A percentile compares a stretch with the other conserved stretches of the same genome.
These are phyloP conservation scores for Acleris laterana DNA, from an alignment of 2,888 invertebrate genomes.

Conservation along the genomic window DNA sequence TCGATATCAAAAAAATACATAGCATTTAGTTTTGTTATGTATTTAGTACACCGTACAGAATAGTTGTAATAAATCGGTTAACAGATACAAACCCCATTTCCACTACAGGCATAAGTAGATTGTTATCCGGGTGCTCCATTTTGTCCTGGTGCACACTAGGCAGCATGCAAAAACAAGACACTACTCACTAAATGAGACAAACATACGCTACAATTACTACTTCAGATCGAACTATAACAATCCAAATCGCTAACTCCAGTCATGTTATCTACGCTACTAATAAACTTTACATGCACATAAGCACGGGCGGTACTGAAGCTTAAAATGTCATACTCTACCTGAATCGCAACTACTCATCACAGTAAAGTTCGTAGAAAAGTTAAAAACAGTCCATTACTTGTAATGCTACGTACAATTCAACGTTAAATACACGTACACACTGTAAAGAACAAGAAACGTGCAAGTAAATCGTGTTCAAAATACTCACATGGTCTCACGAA, in stretches of 20 bases:
- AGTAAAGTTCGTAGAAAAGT: too few species aligned
- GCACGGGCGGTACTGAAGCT: conserved; percentile 50
- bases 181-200: conserved; percentile 65
- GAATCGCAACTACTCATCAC: not conserved
- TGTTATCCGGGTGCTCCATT: conserved; percentile 66
- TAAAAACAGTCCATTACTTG: too few species aligned
- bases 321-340: conserved; percentile 24
- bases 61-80: conserved; percentile 4
- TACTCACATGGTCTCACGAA: conserved; percentile 66
- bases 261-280: conserved; percentile 10
- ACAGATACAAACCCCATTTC: conserved; percentile 77
- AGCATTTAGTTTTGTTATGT: too few species aligned
- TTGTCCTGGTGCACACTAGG: conserved; percentile 65
- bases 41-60: too few species aligned
- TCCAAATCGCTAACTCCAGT: conserved; percentile 31
- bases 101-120: conserved; percentile 66
- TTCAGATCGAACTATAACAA: conserved; percentile 10
- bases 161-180: conserved; percentile 80
- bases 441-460: conserved; percentile 17
- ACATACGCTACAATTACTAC: conserved; percentile 41
- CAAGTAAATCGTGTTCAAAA: conserved; percentile 25
- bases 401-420: not conserved
- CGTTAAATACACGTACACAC: conserved; percentile 13
- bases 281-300: conserved; percentile 47
- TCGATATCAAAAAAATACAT: too few species aligned